Percentiles rank a stretch among this genome's conserved stretches.
Evolutionary conservation across 2,113 vertebrate species (phyloP).

Genomic region (Microcebus jonahi): DNA sequence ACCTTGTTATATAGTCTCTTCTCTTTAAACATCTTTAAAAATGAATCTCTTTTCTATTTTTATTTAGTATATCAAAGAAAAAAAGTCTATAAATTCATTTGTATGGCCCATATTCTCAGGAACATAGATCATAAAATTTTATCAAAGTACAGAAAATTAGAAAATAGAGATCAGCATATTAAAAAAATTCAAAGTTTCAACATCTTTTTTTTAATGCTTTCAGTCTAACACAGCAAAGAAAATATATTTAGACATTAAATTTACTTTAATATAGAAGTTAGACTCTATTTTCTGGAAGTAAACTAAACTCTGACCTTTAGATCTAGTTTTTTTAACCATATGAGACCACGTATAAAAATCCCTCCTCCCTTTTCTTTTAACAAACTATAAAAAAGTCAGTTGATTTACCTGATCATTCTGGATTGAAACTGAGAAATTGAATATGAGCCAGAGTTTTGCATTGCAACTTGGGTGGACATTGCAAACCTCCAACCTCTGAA

Average conservation of each 20-base stretch:
- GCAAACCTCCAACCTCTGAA: slow-evolving; percentile 98
- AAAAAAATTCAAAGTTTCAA: background rate
- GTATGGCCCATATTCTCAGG: background rate
- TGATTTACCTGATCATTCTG: slow-evolving; percentile 94
- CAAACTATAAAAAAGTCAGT: slow-evolving; percentile 1
- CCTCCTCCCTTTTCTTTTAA: background rate
- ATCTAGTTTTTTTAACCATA: background rate
- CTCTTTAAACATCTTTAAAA: slow-evolving; percentile 26
- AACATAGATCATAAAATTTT: slow-evolving; percentile 32
- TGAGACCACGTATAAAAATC: background rate
- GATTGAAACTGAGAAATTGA: slow-evolving; percentile 99
- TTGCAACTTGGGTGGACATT: slow-evolving; percentile 98
- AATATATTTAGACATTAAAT: background rate
- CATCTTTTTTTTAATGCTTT: background rate
- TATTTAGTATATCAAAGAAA: slow-evolving; percentile 25
- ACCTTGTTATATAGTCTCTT: background rate
- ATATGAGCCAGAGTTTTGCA: slow-evolving; percentile 98
- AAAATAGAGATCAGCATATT: background rate
- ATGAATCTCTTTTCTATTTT: slow-evolving; percentile 32
- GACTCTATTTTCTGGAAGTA: slow-evolving; percentile 13
- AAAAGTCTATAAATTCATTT: slow-evolving; percentile 35
- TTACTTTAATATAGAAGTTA: slow-evolving; percentile 44
- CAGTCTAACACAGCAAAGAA: background rate
- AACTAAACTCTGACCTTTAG: slow-evolving; percentile 42
- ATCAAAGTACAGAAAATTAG: background rate